Evolutionary conservation across 2,113 vertebrate genomes (phyloP).

Genomic region (Pedetes capensis): DNA sequence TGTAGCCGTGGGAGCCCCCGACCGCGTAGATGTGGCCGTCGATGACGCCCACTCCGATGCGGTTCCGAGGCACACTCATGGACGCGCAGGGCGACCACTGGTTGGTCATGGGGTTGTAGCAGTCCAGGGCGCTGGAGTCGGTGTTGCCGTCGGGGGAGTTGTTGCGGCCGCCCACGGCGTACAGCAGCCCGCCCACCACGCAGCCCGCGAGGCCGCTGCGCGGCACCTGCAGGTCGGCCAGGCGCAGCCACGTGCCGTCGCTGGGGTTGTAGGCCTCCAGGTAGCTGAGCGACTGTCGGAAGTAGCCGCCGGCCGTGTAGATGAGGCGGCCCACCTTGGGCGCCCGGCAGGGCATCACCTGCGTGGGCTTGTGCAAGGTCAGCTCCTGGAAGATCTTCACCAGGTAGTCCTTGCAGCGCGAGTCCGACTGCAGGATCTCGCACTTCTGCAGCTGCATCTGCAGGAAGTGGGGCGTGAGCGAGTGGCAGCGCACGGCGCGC

Average conservation of each 20-base stretch:
- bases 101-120: constrained; percentile 97
- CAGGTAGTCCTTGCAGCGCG: constrained; percentile 94
- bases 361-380: constrained; percentile 93
- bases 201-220: constrained; percentile 93
- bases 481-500: constrained; percentile 95
- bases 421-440: constrained; percentile 88
- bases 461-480: constrained; percentile 93
- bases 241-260: constrained; percentile 86
- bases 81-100: constrained; percentile 92
- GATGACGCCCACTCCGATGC: constrained; percentile 94
- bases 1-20: constrained; percentile 93
- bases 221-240: constrained; percentile 91
- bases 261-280: constrained; percentile 92
- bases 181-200: constrained; percentile 93
- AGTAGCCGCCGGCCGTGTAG: constrained; percentile 93
- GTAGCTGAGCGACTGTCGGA: constrained; percentile 90
- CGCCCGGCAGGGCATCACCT: constrained; percentile 84
- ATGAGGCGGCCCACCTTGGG: constrained; percentile 94
- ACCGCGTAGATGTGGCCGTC: constrained; percentile 94
- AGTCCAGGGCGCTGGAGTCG: constrained; percentile 92
- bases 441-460: constrained; percentile 93
- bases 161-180: constrained; percentile 93
- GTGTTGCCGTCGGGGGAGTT: constrained; percentile 94
- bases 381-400: constrained; percentile 94
- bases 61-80: constrained; percentile 94